A percentile compares a stretch with the other conserved stretches of the same genome.
These are phyloP conservation scores for Argynnis bischoffii DNA, from an alignment of 2,888 invertebrate species.

Conservation along the genomic window DNA sequence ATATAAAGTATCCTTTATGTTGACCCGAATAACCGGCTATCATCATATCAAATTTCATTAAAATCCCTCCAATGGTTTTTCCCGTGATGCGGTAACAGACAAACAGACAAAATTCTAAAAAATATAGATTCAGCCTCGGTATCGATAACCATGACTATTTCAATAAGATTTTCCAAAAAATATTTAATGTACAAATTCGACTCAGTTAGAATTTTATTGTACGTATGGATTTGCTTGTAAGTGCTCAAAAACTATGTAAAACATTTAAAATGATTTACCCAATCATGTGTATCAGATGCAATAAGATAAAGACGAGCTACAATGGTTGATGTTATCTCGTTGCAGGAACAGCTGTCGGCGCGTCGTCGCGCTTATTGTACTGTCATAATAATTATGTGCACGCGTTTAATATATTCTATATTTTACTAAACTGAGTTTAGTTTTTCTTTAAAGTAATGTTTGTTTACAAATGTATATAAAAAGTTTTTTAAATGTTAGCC, in stretches of 20 bases:
- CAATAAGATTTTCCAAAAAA: too few species aligned
- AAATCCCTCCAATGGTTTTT: too few species aligned
- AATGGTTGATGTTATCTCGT: slow-evolving; percentile 18
- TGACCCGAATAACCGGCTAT: too few species aligned
- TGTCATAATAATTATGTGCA: slow-evolving; percentile 66
- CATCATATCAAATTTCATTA: too few species aligned
- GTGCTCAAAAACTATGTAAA: neutral
- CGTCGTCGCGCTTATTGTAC: slow-evolving; percentile 64
- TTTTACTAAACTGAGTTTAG: neutral
- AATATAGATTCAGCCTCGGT: too few species aligned
- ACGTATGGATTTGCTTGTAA: neutral
- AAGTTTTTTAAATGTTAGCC: too few species aligned
- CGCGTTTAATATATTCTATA: slow-evolving; percentile 17
- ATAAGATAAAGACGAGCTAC: slow-evolving; percentile 10
- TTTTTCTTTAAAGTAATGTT: neutral
- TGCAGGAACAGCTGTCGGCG: slow-evolving; percentile 56
- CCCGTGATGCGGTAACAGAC: too few species aligned
- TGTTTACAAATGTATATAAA: neutral
- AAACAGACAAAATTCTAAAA: too few species aligned
- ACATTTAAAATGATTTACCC: slow-evolving; percentile 15
- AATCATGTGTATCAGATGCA: slow-evolving; percentile 14
- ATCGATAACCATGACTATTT: too few species aligned
- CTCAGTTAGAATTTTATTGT: too few species aligned
- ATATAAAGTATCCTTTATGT: too few species aligned
- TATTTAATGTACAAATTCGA: too few species aligned